Conservation (phyloP, 2,888 invertebrate species). For the Sinotaia quadrata region DNA sequence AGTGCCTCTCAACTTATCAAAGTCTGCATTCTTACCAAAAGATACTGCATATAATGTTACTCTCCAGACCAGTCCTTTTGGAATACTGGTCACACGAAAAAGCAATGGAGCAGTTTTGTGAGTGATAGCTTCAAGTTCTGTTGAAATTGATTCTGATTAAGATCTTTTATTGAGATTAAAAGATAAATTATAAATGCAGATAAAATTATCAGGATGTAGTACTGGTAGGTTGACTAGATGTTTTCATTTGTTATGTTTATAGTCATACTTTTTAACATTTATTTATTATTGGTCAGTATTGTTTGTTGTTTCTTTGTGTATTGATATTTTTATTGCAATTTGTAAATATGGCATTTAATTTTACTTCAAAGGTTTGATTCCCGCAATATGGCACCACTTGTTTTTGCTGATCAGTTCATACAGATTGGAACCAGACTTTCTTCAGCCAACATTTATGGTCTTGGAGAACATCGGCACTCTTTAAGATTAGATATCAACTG, state of each 20-base stretch:
- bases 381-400: conserved; percentile 78
- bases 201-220: not conserved
- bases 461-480: conserved; percentile 67
- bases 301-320: not conserved
- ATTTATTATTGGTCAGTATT: not conserved
- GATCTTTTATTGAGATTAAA: not conserved
- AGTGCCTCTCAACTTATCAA: conserved; percentile 30
- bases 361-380: conserved; percentile 77
- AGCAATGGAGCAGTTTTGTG: conserved; percentile 33
- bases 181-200: not conserved
- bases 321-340: not conserved
- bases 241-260: not conserved
- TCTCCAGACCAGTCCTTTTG: conserved; percentile 30
- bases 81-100: conserved; percentile 27
- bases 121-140: conserved; percentile 5
- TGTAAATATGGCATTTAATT: not conserved
- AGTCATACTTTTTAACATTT: not conserved
- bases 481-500: conserved; percentile 38
- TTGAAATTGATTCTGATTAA: not conserved
- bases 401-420: conserved; percentile 83
- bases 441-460: conserved; percentile 80
- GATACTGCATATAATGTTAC: conserved; percentile 31
- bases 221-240: not conserved
- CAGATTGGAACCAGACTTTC: conserved; percentile 80
- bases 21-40: not conserved